Evolutionary conservation across 2,888 invertebrate genomes (phyloP), one percentile per base, ranked within the genome.

Genomic region (Agapetus fuscipes): DNA sequence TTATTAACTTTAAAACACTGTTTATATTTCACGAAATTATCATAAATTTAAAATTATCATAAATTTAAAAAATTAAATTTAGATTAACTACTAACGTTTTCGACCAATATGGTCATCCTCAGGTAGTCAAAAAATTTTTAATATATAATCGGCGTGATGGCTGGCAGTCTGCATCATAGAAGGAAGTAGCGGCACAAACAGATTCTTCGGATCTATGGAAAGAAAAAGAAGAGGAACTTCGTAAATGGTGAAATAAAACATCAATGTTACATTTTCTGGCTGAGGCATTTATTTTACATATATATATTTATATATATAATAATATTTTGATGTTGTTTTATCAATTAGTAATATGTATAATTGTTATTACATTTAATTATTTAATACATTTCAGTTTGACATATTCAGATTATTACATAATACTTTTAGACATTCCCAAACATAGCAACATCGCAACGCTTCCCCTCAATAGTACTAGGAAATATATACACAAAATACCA

Each of bases 221-320:
- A 9, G 7, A 9, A 6, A 28, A 28, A 28, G 11, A 28, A n/a
- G n/a, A 28, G 29, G n/a, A 24, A n/a, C n/a, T 24, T 24, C 24
- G 24, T 5, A 24, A 9, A 24, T 24, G 6, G 5, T 24, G 10
- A 11, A 31, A 11, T 31, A 37, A 41, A 37, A 41, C 30, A 35
- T n/a, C 3, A 7, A 3, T 5, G 5, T 34, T 46, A 47, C 47
- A 44, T 57, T 56, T 56, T 65, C 64, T 69, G 70, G 68, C 70
- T 69, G 70, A 70, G 70, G 70, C 70, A 70, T 70, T 70, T 68
- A 70, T 66, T 49, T 70, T 68, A 69, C 68, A 67, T 69, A 68
- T 65, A 20, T 64, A 66, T 65, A 66, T n/a, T n/a, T 67, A 66
- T 67, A 62, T 68, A 69, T 67, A 69, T 69, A 67, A 70, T 70